A percentile compares a stretch with the other conserved stretches of the same genome.
These are phyloP conservation scores for Manduca sexta DNA, from an alignment of 1,140 invertebrate genomes.

Conservation along the genomic window DNA sequence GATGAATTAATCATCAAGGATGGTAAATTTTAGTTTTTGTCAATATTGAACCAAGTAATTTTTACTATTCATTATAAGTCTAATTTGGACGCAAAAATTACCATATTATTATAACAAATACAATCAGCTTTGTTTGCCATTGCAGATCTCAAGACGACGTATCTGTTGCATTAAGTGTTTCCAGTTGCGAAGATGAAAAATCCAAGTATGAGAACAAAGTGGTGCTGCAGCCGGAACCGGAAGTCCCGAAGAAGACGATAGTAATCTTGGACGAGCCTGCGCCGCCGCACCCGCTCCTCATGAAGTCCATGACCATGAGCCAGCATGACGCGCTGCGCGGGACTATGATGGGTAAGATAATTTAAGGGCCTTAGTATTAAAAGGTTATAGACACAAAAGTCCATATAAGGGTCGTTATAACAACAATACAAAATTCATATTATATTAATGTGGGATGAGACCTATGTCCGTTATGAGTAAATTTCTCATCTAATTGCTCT, in stretches of 20 bases:
- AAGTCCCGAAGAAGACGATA: slow-evolving; percentile 55
- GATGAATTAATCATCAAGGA: too few species aligned
- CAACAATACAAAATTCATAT: too few species aligned
- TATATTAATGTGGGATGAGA: too few species aligned
- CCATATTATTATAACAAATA: neutral
- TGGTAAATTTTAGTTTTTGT: too few species aligned
- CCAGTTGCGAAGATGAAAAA: slow-evolving; percentile 68
- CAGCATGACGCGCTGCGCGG: slow-evolving; percentile 57
- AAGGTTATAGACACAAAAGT: neutral
- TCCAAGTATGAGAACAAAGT: slow-evolving; percentile 55
- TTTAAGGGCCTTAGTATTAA: neutral
- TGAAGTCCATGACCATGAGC: slow-evolving; percentile 66
- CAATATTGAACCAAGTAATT: too few species aligned
- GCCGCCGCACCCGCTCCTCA: slow-evolving; percentile 62
- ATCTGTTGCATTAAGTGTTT: slow-evolving; percentile 64
- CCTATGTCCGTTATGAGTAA: too few species aligned
- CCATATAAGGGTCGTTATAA: too few species aligned
- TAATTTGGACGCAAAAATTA: too few species aligned
- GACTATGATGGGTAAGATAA: slow-evolving; percentile 63
- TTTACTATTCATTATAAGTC: too few species aligned
- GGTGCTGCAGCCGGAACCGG: slow-evolving; percentile 29
- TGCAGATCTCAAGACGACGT: slow-evolving; percentile 69
- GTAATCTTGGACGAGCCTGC: slow-evolving; percentile 56
- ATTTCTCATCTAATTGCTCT: too few species aligned
- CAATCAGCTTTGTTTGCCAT: neutral